These are phyloP conservation scores for Drosophila formosana DNA, from an alignment of 2,888 invertebrate species.

Conservation along the genomic window DNA sequence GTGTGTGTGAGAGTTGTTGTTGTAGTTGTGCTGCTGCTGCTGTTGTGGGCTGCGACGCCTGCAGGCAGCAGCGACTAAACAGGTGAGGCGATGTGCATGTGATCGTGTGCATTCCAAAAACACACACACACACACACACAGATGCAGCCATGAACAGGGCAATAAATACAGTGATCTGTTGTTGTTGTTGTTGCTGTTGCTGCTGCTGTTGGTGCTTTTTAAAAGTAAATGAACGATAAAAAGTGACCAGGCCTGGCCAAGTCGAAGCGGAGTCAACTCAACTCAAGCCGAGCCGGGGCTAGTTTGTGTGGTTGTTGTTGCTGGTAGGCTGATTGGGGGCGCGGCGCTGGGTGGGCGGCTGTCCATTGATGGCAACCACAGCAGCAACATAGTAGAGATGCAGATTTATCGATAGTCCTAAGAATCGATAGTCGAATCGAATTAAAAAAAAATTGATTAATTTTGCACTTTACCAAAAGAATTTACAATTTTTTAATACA, in stretches of 20 bases:
- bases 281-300: constrained; percentile 45
- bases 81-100: constrained; percentile 70
- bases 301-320: constrained; percentile 34
- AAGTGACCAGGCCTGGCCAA: constrained; percentile 69
- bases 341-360: constrained; percentile 45
- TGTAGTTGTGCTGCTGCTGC: constrained; percentile 42
- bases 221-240: constrained; percentile 80
- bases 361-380: constrained; percentile 33
- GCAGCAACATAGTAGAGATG: constrained; percentile 18
- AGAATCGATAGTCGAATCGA: background rate
- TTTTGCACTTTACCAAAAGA: too few relatives aligned
- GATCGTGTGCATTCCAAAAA: constrained; percentile 77
- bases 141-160: constrained; percentile 65
- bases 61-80: constrained; percentile 70
- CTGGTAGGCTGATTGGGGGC: constrained; percentile 23
- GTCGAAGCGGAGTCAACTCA: background rate
- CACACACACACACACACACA: constrained; percentile 43
- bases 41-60: constrained; percentile 51
- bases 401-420: constrained; percentile 6
- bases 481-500: too few relatives aligned
- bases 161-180: constrained; percentile 69
- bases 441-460: background rate
- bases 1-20: constrained; percentile 37
- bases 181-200: constrained; percentile 44
- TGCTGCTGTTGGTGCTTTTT: constrained; percentile 66